phyloP scores from a whole-genome alignment of 2,888 invertebrate species.

The Drosophila koepferae region DNA sequence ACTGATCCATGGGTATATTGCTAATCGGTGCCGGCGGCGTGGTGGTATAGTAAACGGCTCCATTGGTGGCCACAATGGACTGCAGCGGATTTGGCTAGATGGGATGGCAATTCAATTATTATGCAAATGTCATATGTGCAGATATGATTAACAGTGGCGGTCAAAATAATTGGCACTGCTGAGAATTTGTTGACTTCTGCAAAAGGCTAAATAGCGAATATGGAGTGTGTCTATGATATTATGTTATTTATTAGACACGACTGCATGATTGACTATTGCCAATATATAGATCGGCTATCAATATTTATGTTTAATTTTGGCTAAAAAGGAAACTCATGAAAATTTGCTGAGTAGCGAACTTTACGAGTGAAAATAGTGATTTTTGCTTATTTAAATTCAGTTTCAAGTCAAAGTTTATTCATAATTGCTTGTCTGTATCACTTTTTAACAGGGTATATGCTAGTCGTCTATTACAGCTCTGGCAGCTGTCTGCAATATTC shows the following conservation, averaged over 20 bases:
- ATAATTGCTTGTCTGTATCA: too few species aligned
- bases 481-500: too few species aligned
- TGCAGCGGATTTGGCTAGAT: slow-evolving; percentile 69
- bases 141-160: background rate
- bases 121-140: background rate
- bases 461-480: background rate
- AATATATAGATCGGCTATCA: too few species aligned
- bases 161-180: background rate
- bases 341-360: too few species aligned
- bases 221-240: too few species aligned
- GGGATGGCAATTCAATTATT: background rate
- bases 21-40: slow-evolving; percentile 85
- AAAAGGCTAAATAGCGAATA: background rate
- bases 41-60: slow-evolving; percentile 85
- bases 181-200: background rate
- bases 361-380: too few species aligned
- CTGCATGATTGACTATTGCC: too few species aligned
- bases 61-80: slow-evolving; percentile 85
- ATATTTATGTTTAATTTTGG: too few species aligned
- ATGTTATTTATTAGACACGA: too few species aligned
- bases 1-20: slow-evolving; percentile 86
- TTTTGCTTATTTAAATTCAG: too few species aligned
- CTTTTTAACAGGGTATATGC: background rate
- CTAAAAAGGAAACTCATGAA: too few species aligned
- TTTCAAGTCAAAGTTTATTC: too few species aligned